A percentile compares a stretch with the other conserved stretches of the same genome.
Evolutionary conservation across 2,113 vertebrate genomes (phyloP).

Genomic region (Cercopithecus mona): DNA sequence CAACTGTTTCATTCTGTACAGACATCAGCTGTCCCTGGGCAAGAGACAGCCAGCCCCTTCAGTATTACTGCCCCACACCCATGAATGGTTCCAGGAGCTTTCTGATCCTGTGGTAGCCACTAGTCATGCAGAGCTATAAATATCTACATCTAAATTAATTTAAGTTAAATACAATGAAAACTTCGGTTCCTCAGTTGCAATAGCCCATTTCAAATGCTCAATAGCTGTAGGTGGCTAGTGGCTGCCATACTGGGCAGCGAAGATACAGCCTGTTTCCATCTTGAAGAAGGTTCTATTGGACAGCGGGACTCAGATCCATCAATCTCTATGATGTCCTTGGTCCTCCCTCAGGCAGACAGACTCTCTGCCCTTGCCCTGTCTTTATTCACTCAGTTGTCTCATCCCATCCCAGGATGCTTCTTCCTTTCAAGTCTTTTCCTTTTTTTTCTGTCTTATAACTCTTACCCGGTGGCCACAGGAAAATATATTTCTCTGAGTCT

Average conservation of each 20-base stretch:
- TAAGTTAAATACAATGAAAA: neutral
- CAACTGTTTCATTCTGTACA: neutral
- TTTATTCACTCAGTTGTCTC: neutral
- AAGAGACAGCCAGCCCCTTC: neutral
- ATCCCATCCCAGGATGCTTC: neutral
- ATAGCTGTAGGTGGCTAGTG: neutral
- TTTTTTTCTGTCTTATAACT: neutral
- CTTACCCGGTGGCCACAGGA: neutral
- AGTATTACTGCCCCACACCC: neutral
- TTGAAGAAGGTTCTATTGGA: neutral
- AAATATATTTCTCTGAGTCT: neutral
- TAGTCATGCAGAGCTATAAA: neutral
- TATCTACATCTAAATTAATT: constrained; percentile 23
- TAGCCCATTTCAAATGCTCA: neutral
- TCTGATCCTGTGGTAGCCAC: neutral
- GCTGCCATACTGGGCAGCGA: neutral
- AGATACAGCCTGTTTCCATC: neutral
- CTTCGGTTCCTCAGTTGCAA: neutral
- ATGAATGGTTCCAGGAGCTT: neutral
- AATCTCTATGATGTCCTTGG: neutral
- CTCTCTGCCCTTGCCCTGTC: neutral
- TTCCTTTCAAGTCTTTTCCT: neutral
- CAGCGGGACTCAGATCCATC: neutral
- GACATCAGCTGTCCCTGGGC: neutral
- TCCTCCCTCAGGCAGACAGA: neutral